phyloP scores from a whole-genome alignment of 2,113 vertebrate genomes.

The Amblyornis subalaris region DNA sequence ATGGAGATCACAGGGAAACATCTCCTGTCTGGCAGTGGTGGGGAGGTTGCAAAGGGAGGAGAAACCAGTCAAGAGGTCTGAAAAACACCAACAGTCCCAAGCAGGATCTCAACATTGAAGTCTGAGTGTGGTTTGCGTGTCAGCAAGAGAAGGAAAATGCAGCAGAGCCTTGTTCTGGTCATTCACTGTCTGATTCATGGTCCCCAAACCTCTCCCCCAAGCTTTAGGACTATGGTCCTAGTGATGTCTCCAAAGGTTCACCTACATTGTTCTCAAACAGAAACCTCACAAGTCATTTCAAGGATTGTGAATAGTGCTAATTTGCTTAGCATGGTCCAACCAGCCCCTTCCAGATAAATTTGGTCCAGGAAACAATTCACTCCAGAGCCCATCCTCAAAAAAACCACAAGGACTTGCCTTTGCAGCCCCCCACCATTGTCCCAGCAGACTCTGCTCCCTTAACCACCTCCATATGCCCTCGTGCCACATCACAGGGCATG shows the following conservation, averaged over 20 bases:
- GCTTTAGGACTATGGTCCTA: not conserved
- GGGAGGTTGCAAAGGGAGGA: not conserved
- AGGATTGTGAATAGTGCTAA: not conserved
- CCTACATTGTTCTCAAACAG: not conserved
- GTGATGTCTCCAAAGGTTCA: not conserved
- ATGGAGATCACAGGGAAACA: not conserved
- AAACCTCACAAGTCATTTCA: not conserved
- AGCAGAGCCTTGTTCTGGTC: not conserved
- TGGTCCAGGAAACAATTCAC: not conserved
- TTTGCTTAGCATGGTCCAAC: not conserved
- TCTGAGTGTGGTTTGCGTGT: not conserved
- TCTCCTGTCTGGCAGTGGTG: not conserved
- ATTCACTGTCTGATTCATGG: not conserved
- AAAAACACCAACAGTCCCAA: not conserved
- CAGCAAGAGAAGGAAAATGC: not conserved
- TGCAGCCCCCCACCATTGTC: fast-evolving
- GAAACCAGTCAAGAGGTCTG: not conserved
- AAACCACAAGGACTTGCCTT: not conserved
- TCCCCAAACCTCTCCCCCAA: not conserved
- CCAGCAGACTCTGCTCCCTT: not conserved
- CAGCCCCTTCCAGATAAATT: not conserved
- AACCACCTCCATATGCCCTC: not conserved
- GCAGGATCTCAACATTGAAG: not conserved
- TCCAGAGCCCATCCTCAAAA: not conserved
- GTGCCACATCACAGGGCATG: not conserved